A percentile compares a stretch with the other conserved stretches of the same genome.
phyloP scores from a whole-genome alignment of 2,113 vertebrate genomes.

The Budorcas taxicolor region DNA sequence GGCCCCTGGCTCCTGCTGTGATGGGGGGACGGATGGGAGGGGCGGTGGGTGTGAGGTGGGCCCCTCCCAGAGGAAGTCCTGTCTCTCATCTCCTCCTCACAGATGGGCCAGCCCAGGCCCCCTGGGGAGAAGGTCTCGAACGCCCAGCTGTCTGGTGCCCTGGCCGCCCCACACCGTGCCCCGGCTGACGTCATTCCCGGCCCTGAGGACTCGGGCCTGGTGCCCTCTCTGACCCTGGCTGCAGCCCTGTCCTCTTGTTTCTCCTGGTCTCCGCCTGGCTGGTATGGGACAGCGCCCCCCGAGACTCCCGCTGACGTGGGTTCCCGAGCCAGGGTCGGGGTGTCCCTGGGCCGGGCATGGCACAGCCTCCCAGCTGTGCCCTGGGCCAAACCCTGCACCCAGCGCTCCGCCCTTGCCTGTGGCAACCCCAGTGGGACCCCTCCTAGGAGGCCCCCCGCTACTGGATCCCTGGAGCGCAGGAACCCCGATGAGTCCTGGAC shows the following conservation, averaged over 20 bases:
- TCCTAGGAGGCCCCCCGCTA: fast-evolving
- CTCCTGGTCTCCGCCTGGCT: background rate
- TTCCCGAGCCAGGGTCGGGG: fast-evolving
- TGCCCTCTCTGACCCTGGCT: background rate
- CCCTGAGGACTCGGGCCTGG: background rate
- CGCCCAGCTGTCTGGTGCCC: background rate
- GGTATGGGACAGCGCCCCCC: background rate
- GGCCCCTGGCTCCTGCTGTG: background rate
- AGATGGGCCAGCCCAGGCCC: conserved; percentile 42
- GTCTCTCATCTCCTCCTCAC: background rate
- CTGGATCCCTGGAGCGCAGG: background rate
- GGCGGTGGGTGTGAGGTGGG: fast-evolving
- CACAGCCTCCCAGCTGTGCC: background rate
- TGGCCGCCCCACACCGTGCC: fast-evolving
- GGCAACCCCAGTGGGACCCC: background rate
- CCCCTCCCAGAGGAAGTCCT: too few species aligned
- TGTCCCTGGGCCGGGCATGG: background rate
- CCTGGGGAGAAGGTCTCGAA: background rate
- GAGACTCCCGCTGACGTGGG: background rate
- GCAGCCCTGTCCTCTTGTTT: background rate
- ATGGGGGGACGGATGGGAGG: background rate
- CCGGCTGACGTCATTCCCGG: fast-evolving
- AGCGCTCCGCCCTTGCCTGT: too few species aligned
- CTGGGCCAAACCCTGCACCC: background rate
- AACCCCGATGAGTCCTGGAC: fast-evolving